Percentiles rank a stretch among this genome's conserved stretches.
phyloP scores from a whole-genome alignment of 2,113 vertebrate species.

The Macquaria australasica region DNA sequence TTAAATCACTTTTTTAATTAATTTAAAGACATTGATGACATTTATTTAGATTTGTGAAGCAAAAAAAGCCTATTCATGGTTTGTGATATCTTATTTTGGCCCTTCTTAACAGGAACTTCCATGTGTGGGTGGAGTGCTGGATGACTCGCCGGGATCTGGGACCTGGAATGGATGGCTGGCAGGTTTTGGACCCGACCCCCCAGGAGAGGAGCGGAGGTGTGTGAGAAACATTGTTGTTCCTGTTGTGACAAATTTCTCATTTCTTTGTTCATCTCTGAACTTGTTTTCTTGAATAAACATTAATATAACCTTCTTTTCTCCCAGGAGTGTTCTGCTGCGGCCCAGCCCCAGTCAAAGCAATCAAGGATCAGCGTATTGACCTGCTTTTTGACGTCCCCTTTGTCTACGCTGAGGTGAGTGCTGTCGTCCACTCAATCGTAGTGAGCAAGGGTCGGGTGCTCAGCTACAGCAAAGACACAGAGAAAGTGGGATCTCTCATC shows the following conservation, averaged over 20 bases:
- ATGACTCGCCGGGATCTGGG: conserved; percentile 90
- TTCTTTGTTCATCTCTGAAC: neutral
- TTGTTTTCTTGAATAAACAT: neutral
- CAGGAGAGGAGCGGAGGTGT: conserved; percentile 93
- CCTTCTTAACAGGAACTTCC: conserved; percentile 90
- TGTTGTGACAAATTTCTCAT: neutral
- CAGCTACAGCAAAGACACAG: conserved; percentile 57
- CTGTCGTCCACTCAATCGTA: conserved; percentile 77
- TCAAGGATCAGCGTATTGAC: conserved; percentile 80
- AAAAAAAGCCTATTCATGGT: neutral
- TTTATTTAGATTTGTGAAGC: neutral
- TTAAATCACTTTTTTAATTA: neutral
- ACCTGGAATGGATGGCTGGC: conserved; percentile 89
- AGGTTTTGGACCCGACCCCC: conserved; percentile 94
- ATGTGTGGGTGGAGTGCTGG: conserved; percentile 96
- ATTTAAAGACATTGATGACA: rapidly evolving
- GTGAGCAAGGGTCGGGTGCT: conserved; percentile 39
- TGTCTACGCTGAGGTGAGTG: conserved; percentile 89
- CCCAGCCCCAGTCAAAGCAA: conserved; percentile 85
- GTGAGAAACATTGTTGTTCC: neutral
- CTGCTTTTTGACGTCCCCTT: conserved; percentile 87
- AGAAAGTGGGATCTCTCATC: conserved; percentile 79
- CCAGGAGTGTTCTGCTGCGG: conserved; percentile 89
- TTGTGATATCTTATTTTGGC: neutral
- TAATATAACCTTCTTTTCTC: rapidly evolving